Conservation (phyloP, 2,113 vertebrate species). For the Gobiocypris rarus region DNA sequence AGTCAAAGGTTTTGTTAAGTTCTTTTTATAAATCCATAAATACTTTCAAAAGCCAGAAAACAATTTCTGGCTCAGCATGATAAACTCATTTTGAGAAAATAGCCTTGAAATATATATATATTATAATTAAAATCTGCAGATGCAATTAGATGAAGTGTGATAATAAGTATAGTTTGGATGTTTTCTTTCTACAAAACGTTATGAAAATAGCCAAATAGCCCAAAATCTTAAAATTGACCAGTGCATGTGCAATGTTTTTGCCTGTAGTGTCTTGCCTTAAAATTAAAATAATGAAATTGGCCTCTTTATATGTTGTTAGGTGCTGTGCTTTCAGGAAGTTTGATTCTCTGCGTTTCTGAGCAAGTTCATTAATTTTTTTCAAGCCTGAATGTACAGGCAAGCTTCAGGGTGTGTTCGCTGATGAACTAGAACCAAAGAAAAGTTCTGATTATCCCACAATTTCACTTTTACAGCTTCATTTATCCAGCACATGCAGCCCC, state of each 20-base stretch:
- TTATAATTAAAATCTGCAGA: neutral
- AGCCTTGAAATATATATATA: neutral
- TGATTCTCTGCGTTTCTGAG: neutral
- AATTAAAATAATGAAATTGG: conserved; percentile 5
- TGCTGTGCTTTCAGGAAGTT: conserved; percentile 1
- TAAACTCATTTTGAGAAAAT: too few relatives aligned
- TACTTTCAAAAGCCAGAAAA: too few relatives aligned
- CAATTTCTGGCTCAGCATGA: neutral
- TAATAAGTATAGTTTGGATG: neutral
- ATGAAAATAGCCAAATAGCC: neutral
- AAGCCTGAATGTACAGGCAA: conserved; percentile 25
- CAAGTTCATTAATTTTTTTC: conserved; percentile 26
- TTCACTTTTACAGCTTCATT: conserved; percentile 32
- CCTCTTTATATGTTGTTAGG: neutral
- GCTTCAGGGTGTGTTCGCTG: conserved; percentile 12
- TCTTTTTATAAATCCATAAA: too few relatives aligned
- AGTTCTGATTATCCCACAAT: conserved; percentile 31
- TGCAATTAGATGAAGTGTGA: neutral
- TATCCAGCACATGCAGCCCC: conserved; percentile 21
- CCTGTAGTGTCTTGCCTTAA: neutral
- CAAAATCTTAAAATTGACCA: neutral
- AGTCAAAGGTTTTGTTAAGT: too few relatives aligned
- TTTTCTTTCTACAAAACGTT: neutral
- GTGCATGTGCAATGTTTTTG: too few relatives aligned
- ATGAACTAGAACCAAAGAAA: conserved; percentile 27